Evolutionary conservation across 2,797 vertebrate genomes (phyloP), one percentile per base, ranked within the genome.

Genomic region (Chrosomus eos): DNA sequence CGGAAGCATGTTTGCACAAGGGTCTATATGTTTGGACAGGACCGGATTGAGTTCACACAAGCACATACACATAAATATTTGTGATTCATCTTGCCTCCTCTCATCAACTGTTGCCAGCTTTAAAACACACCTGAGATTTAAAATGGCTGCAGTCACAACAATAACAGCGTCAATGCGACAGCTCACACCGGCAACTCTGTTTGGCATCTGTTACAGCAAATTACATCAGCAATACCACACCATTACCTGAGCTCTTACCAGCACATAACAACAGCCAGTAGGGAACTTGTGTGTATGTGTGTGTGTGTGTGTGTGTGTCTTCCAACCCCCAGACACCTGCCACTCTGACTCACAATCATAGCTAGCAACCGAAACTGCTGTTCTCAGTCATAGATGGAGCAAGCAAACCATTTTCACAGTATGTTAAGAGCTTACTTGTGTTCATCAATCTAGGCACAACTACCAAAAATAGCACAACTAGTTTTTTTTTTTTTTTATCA

Each of bases 161-260:
- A 80, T 86, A 86, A 82, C 82, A 53, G 84, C 45, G 80, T 83
- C 81, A 86, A 80, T n/a, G 67, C 81, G 77, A 76, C 83, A 81
- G 75, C 79, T 88, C 88, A 91, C 87, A 90, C 88, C 90, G 91
- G 89, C 82, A 89, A 89, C 89, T 90, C 86, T 90, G 88, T 90
- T 88, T 88, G 89, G 92, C 91, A 92, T 93, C 88, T 94, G 94
- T 95, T 95, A 89, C 93, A 91, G 89, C 85, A 89, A 91, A 90
- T 94, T 94, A 94, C 93, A 93, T 94, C 94, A 94, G 89, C 84
- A 87, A 76, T 71, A 82, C 70, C 62, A 76, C 73, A 60, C 80
- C 82, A 86, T 86, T 88, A 87, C 89, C 88, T 89, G 86, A 81
- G 86, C 86, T 86, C 82, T 85, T 83, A 87, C 85, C 58, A 85